Evolutionary conservation across 2,797 vertebrate species (phyloP), one percentile per base, ranked within the genome.

Genomic region (Gila robusta): DNA sequence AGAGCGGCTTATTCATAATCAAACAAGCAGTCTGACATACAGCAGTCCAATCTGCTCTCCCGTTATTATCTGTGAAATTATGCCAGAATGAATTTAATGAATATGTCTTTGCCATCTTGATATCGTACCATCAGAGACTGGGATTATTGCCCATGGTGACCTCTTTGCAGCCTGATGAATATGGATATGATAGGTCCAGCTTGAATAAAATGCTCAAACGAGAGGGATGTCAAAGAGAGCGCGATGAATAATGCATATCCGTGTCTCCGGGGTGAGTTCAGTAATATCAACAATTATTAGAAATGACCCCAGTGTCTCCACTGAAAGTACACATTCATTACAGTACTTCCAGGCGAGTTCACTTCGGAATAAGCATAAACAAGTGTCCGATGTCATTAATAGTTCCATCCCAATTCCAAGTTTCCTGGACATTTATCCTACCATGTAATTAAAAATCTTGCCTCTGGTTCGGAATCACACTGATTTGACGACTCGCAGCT

Each of bases 221-320:
- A 88, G 81, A 81, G 76, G 79, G 79, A 89, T 89, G 86, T 89
- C 87, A 87, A 41, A 47, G 80, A 83, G 87, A 64, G 84, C 52
- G 23, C 10, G 10, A 89, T 90, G 89, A 92, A 91, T 92, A 89
- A 91, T 89, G 84, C 90, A 91, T 90, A 86, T 69, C 54, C 32
- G 47, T 64, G 88, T 87, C 88, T 92, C 88, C 28, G 56, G 87
- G 91, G 89, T 89, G 88, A 83, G 87, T 87, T 89, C 85, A 89
- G 89, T 89, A 91, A 91, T 90, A 90, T 89, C 89, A 91, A 91
- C 90, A 91, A 88, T 89, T 91, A 90, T 91, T 90, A 91, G 76
- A 71, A 77, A 89, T 87, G 89, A 91, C 91, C 91, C 84, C 52
- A 7, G 87, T 84, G 87, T 85, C 87, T 86, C 79, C 64, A 81